Evolutionary conservation across 30 jellyfish, hydroid and myxozoan genomes (phyloP).

Genomic region (Clytia hemisphaerica): DNA sequence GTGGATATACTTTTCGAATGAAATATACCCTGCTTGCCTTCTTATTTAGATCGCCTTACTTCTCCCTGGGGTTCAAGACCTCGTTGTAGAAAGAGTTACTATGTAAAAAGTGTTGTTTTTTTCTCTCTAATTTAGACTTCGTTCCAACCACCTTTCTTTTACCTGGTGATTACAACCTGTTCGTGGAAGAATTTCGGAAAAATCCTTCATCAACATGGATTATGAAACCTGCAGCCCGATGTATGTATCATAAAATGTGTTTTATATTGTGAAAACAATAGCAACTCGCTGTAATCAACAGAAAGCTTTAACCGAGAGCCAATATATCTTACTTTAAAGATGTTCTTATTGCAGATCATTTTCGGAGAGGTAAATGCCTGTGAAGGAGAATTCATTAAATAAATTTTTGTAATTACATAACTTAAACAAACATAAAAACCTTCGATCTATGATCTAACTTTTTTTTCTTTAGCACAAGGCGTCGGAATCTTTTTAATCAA

Average conservation of each 20-base stretch:
- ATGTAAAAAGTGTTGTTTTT: no score
- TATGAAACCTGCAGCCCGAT: conserved; percentile 95
- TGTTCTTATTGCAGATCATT: not conserved
- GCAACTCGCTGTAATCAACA: no score
- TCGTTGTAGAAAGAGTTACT: no score
- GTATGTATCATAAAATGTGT: conserved; percentile 17
- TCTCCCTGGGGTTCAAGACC: no score
- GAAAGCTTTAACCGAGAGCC: not conserved
- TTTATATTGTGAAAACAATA: no score
- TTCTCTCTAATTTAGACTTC: conserved; percentile 33
- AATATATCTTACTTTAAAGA: not conserved
- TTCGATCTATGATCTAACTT: not conserved
- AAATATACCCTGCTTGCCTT: no score
- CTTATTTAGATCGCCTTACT: no score
- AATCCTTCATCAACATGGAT: conserved; percentile 97
- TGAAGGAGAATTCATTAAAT: no score
- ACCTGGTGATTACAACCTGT: conserved; percentile 90
- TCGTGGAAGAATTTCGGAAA: conserved; percentile 92
- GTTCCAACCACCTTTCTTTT: conserved; percentile 88
- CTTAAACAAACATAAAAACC: not conserved
- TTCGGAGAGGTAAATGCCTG: not conserved
- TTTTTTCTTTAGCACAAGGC: conserved; percentile 79
- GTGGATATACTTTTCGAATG: no score
- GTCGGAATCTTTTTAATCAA: conserved; percentile 84
- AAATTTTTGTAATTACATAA: no score